A percentile compares a stretch with the other conserved stretches of the same genome.
Conservation (phyloP, 2,797 vertebrate species). For the Monodelphis domestica region DNA sequence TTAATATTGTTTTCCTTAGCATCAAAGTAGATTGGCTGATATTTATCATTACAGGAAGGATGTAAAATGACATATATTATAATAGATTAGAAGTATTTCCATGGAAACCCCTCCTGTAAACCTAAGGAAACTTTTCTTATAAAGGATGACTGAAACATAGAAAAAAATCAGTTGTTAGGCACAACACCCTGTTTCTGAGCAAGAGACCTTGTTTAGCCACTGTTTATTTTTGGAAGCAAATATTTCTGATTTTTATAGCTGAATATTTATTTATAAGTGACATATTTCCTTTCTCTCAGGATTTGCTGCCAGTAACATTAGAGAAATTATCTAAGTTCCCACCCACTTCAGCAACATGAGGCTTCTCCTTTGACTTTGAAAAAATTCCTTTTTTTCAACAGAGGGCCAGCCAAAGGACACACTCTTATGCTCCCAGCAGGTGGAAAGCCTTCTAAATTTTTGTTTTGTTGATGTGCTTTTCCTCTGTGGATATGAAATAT, state of each 20-base stretch:
- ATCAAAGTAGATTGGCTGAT: conserved; percentile 1
- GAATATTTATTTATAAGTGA: background rate
- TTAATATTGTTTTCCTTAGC: background rate
- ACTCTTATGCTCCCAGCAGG: background rate
- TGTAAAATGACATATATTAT: conserved; percentile 37
- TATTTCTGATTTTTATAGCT: background rate
- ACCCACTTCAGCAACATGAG: background rate
- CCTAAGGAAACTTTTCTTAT: conserved; percentile 19
- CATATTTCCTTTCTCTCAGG: background rate
- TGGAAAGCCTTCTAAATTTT: background rate
- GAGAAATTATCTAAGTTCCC: background rate
- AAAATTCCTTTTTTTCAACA: background rate
- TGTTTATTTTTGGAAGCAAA: background rate
- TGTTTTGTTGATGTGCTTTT: background rate
- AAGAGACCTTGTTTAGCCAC: background rate
- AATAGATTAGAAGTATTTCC: conserved; percentile 39
- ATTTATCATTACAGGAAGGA: background rate
- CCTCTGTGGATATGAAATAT: background rate
- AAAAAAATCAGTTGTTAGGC: conserved; percentile 22
- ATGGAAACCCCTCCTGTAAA: conserved; percentile 30
- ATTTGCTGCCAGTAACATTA: background rate
- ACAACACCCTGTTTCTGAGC: background rate
- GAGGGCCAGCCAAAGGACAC: background rate
- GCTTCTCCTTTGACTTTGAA: background rate
- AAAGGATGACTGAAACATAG: background rate